Evolutionary conservation across 2,797 vertebrate genomes (phyloP).

Genomic region (Pteronotus mesoamericanus): DNA sequence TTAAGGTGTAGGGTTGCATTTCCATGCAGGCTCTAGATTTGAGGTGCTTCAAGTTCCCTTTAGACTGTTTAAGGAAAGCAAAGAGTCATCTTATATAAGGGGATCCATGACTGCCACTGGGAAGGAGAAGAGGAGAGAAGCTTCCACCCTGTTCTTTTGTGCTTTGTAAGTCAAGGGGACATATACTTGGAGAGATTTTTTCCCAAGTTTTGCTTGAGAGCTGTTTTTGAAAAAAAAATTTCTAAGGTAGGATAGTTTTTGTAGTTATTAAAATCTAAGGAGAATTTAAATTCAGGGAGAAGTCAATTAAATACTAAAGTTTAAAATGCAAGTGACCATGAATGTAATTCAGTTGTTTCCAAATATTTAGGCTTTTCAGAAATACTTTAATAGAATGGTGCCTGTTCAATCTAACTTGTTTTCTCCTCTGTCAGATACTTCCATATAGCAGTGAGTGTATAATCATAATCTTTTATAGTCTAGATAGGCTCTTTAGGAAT

Average conservation of each 20-base stretch:
- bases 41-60: not conserved
- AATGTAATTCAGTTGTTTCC: not conserved
- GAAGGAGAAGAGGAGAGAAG: not conserved
- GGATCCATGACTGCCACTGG: not conserved
- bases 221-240: not conserved
- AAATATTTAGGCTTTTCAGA: not conserved
- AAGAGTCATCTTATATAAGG: rapidly evolving
- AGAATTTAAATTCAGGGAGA: not conserved
- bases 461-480: not conserved
- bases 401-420: not conserved
- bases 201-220: not conserved
- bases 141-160: not conserved
- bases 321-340: not conserved
- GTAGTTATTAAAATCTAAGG: not conserved
- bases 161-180: not conserved
- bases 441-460: not conserved
- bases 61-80: not conserved
- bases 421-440: not conserved
- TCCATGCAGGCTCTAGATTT: not conserved
- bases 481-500: not conserved
- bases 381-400: not conserved
- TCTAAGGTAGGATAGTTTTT: not conserved
- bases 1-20: not conserved
- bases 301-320: not conserved
- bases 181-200: not conserved